Conservation (phyloP, 1,140 invertebrate species). For the Ooceraea biroi region DNA sequence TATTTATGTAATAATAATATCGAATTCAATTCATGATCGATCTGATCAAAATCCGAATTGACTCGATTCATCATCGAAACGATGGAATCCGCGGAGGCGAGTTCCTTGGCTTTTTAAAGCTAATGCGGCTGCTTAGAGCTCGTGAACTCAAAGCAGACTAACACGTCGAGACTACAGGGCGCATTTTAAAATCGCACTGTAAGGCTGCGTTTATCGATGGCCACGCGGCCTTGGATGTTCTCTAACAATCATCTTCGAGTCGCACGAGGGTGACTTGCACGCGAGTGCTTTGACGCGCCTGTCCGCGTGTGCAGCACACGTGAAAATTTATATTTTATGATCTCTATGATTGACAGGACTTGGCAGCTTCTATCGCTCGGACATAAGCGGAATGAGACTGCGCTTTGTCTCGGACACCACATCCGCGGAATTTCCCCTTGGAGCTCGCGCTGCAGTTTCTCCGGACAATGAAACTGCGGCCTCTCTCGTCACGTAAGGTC, state of each 20-base stretch:
- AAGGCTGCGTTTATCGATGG: slow-evolving; percentile 46
- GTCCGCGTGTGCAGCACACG: not conserved
- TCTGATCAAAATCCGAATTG: no score
- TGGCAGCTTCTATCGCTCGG: no score
- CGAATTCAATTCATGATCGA: not conserved
- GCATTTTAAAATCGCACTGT: slow-evolving; percentile 26
- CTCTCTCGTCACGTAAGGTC: no score
- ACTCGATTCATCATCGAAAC: no score
- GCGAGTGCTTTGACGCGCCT: slow-evolving; percentile 35
- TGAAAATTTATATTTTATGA: slow-evolving; percentile 34
- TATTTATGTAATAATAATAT: not conserved
- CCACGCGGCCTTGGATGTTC: slow-evolving; percentile 38
- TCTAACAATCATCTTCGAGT: slow-evolving; percentile 37
- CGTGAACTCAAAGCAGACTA: slow-evolving; percentile 4
- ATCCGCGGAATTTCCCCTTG: not conserved
- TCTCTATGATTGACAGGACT: not conserved
- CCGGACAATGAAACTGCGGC: no score
- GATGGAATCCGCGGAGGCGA: no score
- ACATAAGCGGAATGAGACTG: no score
- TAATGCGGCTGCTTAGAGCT: not conserved
- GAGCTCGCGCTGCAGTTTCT: no score
- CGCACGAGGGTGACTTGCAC: slow-evolving; percentile 60
- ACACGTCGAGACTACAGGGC: slow-evolving; percentile 1
- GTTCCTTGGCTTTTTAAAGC: not conserved
- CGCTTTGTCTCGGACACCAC: no score